Evolutionary conservation across 2,113 vertebrate species (phyloP), one percentile per base, ranked within the genome.

Genomic region (Carassius gibelio): DNA sequence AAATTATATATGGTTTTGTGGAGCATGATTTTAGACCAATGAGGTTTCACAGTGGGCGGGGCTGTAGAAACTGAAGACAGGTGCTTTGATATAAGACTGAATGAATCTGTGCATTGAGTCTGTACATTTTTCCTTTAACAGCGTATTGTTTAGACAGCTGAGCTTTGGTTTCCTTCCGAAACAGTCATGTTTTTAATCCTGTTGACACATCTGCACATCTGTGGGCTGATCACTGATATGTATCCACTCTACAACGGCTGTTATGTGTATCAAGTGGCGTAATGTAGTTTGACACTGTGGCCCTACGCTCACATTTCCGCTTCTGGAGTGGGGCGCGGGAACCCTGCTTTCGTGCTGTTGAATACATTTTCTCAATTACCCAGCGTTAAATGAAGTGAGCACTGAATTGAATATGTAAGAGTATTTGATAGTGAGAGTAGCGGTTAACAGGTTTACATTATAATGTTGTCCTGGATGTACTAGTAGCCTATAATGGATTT

Each of bases 341-440:
- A 52, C 62, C 19, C 78, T 21, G 62, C 14, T 66, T 66, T 81
- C 80, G 0, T 81, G 80, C 42, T 52, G 61, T 69, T 21, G 42
- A 81, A 81, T 81, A 69, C 64, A 69, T 81, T 81, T 81, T 36
- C 80, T 69, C 80, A 81, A 81, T 81, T 30, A 69, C 80, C 80
- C 19, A 1, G n/a, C 9, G 62, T 36, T 81, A 81, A 81, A 81
- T 81, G 61, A 81, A 45, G 42, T 69, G 79, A 81, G 62, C 45
- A 0, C 8, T 4, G 61, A 81, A 68, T 81, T 68, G 52, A 52
- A 66, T 66, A 36, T 68, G 80, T 34, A 81, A 69, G 80, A 36
- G 80, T 48, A 21, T 81, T 81, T 69, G 61, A 81, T 81, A 21
- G 80, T 52, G 61, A 81, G 78, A 50, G 64, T 21, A 68, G 59